Conservation (phyloP, 2,113 vertebrate genomes). For the Gopherus evgoodei region DNA sequence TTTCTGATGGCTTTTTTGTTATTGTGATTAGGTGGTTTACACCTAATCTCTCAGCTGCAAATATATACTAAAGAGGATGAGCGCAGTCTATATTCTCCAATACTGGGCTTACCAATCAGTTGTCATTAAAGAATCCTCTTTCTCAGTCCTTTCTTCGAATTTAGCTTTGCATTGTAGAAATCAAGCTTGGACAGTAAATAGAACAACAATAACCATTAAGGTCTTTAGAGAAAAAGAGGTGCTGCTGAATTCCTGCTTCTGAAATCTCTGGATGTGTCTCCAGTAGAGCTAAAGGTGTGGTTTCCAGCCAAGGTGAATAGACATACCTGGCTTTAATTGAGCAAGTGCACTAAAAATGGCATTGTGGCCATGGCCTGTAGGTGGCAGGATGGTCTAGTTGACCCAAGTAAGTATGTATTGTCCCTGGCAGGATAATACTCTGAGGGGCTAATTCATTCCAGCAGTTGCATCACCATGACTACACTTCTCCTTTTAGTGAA, state of each 20-base stretch:
- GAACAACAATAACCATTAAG: not conserved
- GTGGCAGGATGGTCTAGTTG: not conserved
- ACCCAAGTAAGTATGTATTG: not conserved
- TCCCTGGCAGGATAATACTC: not conserved
- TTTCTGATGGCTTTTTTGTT: slow-evolving; percentile 22
- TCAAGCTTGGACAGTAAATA: not conserved
- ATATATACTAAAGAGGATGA: not conserved
- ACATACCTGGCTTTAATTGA: not conserved
- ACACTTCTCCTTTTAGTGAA: not conserved
- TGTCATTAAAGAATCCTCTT: slow-evolving; percentile 11
- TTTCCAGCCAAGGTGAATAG: not conserved
- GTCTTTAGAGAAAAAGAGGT: not conserved
- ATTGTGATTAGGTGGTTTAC: slow-evolving; percentile 8
- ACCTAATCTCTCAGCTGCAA: slow-evolving; percentile 1
- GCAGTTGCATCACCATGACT: not conserved
- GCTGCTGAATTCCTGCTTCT: not conserved
- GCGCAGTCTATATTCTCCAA: not conserved
- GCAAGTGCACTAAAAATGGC: not conserved
- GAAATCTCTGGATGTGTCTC: not conserved
- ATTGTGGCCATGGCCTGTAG: not conserved
- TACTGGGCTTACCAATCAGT: not conserved
- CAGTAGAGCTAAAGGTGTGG: not conserved
- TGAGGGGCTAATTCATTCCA: not conserved
- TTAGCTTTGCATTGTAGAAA: not conserved
- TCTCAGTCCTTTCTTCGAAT: not conserved